These are phyloP conservation scores for Dromococcyx pavoninus DNA, from an alignment of 2,797 vertebrate genomes.

Conservation along the genomic window DNA sequence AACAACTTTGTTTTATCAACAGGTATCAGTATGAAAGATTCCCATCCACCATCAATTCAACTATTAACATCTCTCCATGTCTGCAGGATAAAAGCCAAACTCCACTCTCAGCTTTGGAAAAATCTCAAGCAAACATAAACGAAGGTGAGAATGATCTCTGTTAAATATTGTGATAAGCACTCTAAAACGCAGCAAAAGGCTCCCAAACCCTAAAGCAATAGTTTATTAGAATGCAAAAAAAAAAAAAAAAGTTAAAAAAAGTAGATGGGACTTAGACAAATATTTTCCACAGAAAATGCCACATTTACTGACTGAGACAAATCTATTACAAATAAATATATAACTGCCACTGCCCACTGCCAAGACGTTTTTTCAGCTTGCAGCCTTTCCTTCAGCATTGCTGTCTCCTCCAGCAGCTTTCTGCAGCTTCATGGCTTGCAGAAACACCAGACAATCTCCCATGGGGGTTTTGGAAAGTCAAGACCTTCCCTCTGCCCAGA, in stretches of 20 bases:
- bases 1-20: slow-evolving; percentile 57
- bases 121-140: slow-evolving; percentile 56
- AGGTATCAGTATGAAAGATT: slow-evolving; percentile 88
- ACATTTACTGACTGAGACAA: background rate
- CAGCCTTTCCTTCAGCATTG: background rate
- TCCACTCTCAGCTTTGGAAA: slow-evolving; percentile 60
- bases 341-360: background rate
- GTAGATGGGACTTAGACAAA: background rate
- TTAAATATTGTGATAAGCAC: background rate
- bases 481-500: background rate
- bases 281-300: background rate
- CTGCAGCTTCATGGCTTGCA: background rate
- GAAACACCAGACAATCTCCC: background rate
- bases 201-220: background rate
- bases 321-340: background rate
- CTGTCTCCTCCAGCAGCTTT: background rate
- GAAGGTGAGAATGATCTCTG: slow-evolving; percentile 57
- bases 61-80: slow-evolving; percentile 83
- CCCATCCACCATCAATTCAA: slow-evolving; percentile 81
- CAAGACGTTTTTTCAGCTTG: background rate
- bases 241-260: no score
- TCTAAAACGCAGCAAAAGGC: background rate
- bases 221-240: background rate
- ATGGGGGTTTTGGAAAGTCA: background rate
- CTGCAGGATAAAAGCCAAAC: slow-evolving; percentile 63